Percentiles rank a stretch among this genome's conserved stretches.
Evolutionary conservation across 2,888 invertebrate genomes (phyloP).

Genomic region (Meganola albula): DNA sequence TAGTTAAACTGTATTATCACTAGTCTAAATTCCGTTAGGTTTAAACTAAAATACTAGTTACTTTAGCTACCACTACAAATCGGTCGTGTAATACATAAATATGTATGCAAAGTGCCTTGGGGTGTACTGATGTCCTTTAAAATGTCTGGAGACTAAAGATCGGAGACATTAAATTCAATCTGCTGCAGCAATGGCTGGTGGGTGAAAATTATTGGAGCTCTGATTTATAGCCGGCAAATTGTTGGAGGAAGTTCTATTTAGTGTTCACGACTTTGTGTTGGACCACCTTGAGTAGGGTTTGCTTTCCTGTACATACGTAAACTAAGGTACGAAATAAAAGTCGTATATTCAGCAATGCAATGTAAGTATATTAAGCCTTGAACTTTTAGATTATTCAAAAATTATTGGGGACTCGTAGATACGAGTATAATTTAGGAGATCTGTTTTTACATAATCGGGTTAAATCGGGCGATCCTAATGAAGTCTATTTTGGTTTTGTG

Average conservation of each 20-base stretch:
- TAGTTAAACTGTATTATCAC: conserved; percentile 40
- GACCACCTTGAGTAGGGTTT: too few species aligned
- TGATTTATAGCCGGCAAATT: conserved; percentile 58
- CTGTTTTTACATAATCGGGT: too few species aligned
- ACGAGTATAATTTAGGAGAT: too few species aligned
- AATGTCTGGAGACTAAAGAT: conserved; percentile 56
- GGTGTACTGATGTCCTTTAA: conserved; percentile 57
- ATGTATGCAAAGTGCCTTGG: conserved; percentile 55
- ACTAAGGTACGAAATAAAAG: too few species aligned
- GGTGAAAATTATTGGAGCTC: conserved; percentile 44
- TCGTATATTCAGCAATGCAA: too few species aligned
- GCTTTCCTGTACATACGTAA: too few species aligned
- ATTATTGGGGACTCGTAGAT: too few species aligned
- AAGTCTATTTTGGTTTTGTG: too few species aligned
- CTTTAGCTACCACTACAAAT: conserved; percentile 23
- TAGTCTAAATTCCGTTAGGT: conserved; percentile 42
- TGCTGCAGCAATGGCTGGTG: conserved; percentile 39
- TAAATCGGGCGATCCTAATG: too few species aligned
- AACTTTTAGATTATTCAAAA: too few species aligned
- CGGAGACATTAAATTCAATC: conserved; percentile 56
- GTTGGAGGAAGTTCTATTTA: conserved; percentile 42
- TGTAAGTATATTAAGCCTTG: too few species aligned
- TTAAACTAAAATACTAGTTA: conserved; percentile 16
- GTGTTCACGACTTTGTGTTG: too few species aligned
- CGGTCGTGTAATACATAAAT: conserved; percentile 61